These are phyloP conservation scores for Stenchaetothrips biformis DNA, from an alignment of 2,888 invertebrate species.

Conservation along the genomic window DNA sequence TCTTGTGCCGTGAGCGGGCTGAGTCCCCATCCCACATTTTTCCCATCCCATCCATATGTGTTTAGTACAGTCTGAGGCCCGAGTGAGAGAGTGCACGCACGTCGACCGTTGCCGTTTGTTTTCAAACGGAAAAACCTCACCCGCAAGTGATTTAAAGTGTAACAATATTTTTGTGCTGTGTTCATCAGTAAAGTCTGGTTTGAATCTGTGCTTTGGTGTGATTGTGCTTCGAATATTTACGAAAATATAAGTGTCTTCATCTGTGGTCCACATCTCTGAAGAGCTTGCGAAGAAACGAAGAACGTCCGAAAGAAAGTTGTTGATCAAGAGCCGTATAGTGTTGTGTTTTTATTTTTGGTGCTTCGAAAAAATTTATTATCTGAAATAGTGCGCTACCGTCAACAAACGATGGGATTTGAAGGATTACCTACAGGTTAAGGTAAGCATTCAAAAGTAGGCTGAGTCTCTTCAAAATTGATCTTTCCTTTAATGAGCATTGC, in stretches of 20 bases:
- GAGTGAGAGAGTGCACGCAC: neutral
- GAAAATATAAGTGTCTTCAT: neutral
- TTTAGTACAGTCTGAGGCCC: constrained; percentile 15
- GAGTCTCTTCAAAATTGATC: neutral
- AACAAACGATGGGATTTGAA: constrained; percentile 17
- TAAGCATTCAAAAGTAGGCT: neutral
- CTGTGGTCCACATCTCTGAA: neutral
- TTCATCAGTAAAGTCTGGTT: neutral
- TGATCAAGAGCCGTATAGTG: neutral
- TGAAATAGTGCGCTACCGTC: neutral
- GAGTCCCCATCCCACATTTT: neutral
- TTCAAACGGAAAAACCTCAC: constrained; percentile 1
- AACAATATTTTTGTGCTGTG: neutral
- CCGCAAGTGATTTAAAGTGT: neutral
- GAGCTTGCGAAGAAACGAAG: constrained; percentile 8
- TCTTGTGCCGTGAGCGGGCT: neutral
- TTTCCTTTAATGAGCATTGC: neutral
- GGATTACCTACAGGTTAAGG: constrained; percentile 23
- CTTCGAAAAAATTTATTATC: neutral
- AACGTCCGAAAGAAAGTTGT: constrained; percentile 11
- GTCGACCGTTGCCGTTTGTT: constrained; percentile 10
- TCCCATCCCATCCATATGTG: too few relatives aligned
- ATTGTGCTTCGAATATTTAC: constrained; percentile 5
- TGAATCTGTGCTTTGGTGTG: neutral
- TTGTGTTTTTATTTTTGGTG: neutral